Base-by-base conservation (phyloP, 2,797 vertebrate species). In the Coluber constrictor region DNA sequence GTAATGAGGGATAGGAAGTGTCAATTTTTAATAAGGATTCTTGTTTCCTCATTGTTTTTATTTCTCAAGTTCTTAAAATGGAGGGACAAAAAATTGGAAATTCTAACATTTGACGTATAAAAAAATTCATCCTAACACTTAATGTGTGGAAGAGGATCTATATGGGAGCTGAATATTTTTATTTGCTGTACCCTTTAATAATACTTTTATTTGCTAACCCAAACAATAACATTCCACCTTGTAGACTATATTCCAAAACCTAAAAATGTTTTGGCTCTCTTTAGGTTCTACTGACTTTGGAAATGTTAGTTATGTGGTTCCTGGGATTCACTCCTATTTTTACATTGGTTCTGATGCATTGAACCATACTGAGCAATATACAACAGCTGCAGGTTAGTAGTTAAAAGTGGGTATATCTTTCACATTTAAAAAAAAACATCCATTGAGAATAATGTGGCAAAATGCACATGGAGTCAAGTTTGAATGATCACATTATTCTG, bases 281-380 rank as follows among this genome's bases (percentile, higher is more conserved):
- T 87, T 97, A 99, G 98, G 98, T 94, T 99, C 98, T 92, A 99
- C 98, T 0, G 98, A 99, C 96, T 99, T 99, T 97, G 98, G 99
- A 94, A 99, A 99, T 90, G 98, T 99, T 66, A 98, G 98, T 2
- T 98, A 97, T 97, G 93, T 98, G 60, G 97, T 98, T 90, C 99
- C 98, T 92, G 98, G 98, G 32, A 98, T 99, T 96, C 98, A 99
- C 95, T 98, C 98, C 3, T 98, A 99, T 95, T 99, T 99, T 97
- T 98, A 98, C 96, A 99, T 99, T 96, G 97, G 98, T 74, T 98
- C 98, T 0, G 95, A 98, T 43, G 98, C 98, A 0, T 90, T 98
- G 90, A 99, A 99, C 95, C 99, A 99, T 96, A 99, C 98, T 0
- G 97, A 98, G 97, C 97, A 98, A 87, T 99, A 98, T 92, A 97